phyloP scores from a whole-genome alignment of 2,113 vertebrate species.

The Phalacrocorax pelagicus region DNA sequence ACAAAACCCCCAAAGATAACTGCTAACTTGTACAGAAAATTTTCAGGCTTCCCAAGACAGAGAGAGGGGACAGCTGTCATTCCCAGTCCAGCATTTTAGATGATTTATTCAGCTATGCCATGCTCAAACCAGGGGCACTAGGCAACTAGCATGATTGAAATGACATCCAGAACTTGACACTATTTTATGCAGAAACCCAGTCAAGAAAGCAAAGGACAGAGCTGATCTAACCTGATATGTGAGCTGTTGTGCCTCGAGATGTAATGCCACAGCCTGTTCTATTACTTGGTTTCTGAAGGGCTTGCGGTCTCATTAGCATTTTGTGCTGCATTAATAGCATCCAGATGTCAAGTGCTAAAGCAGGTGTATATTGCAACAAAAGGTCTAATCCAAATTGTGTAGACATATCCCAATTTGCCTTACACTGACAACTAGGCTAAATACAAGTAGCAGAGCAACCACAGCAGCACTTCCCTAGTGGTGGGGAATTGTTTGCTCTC shows the following conservation, averaged over 20 bases:
- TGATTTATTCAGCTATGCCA: background rate
- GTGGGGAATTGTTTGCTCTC: background rate
- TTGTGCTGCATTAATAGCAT: background rate
- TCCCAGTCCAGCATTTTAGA: background rate
- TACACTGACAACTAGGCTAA: background rate
- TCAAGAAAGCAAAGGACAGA: background rate
- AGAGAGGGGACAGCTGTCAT: background rate
- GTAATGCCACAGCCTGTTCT: background rate
- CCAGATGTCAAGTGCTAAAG: conserved; percentile 45
- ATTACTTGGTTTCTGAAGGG: background rate
- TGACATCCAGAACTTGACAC: background rate
- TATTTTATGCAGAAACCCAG: background rate
- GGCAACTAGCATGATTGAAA: background rate
- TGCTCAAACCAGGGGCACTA: background rate
- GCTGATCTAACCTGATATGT: background rate
- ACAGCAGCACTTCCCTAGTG: background rate
- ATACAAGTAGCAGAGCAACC: background rate
- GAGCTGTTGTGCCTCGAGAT: conserved; percentile 12
- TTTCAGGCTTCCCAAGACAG: background rate
- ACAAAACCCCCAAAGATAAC: background rate
- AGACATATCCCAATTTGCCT: background rate
- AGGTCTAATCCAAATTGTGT: background rate
- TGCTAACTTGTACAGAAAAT: background rate
- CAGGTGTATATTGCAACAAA: background rate
- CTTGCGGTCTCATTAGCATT: background rate